phyloP scores from a whole-genome alignment of 2,888 invertebrate genomes.

The Orthonychiurus folsomi region DNA sequence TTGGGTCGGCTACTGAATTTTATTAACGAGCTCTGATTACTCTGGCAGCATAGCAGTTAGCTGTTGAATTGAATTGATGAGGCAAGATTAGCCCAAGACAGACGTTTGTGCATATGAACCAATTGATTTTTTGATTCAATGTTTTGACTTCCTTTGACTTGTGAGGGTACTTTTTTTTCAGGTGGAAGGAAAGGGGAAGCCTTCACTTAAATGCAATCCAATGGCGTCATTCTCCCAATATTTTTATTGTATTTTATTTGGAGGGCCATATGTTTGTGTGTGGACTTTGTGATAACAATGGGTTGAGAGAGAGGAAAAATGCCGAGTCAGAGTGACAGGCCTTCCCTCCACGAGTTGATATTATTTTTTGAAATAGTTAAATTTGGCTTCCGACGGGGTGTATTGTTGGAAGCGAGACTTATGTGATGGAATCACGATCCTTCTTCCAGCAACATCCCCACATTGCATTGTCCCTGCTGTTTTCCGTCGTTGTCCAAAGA shows the following conservation, averaged over 20 bases:
- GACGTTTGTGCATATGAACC: background rate
- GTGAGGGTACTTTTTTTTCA: background rate
- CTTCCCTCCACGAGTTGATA: slow-evolving; percentile 11
- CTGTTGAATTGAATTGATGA: too few species aligned
- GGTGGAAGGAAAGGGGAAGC: background rate
- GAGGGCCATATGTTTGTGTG: background rate
- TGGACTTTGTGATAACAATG: background rate
- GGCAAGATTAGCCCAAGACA: background rate
- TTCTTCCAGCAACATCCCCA: background rate
- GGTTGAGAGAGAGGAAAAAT: slow-evolving; percentile 5
- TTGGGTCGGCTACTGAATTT: background rate
- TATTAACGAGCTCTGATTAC: background rate
- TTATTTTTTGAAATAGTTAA: slow-evolving; percentile 10
- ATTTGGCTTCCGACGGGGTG: background rate
- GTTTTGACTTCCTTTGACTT: background rate
- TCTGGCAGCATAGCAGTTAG: background rate
- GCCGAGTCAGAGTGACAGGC: slow-evolving; percentile 16
- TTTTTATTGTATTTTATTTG: background rate
- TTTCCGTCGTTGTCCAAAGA: background rate
- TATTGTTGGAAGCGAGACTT: background rate
- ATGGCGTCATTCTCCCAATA: too few species aligned
- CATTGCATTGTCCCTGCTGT: background rate
- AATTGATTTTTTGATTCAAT: background rate
- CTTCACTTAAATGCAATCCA: background rate
- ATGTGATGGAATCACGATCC: slow-evolving; percentile 22